These are phyloP conservation scores for Elysia chlorotica DNA, from an alignment of 1,140 invertebrate species.

Conservation along the genomic window DNA sequence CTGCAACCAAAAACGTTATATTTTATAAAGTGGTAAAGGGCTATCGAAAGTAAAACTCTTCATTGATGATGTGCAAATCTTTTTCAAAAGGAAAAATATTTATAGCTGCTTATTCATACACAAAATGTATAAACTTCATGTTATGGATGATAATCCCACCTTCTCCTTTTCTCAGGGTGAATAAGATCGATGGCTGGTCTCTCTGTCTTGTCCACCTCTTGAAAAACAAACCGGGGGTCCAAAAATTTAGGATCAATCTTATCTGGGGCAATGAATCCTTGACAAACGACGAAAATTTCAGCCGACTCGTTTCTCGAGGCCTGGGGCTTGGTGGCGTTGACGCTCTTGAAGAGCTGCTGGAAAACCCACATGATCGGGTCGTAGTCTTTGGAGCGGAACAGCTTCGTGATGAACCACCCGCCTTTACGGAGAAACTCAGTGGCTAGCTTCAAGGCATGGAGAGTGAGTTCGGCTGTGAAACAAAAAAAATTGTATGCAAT, in stretches of 20 bases:
- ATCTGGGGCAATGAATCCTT: slow-evolving; percentile 90
- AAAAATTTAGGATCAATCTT: slow-evolving; percentile 93
- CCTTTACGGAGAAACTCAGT: slow-evolving; percentile 89
- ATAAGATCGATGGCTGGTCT: slow-evolving; percentile 54
- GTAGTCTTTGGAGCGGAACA: slow-evolving; percentile 99
- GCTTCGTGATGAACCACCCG: slow-evolving; percentile 98
- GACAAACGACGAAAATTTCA: slow-evolving; percentile 99
- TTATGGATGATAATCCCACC: slow-evolving; percentile 39
- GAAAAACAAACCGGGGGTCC: slow-evolving; percentile 94
- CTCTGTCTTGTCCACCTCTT: slow-evolving; percentile 82
- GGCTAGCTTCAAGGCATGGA: slow-evolving; percentile 91
- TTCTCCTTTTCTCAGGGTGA: slow-evolving; percentile 57
- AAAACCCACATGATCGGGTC: slow-evolving; percentile 93
- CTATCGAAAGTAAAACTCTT: no score
- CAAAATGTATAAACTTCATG: no score
- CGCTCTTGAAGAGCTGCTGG: slow-evolving; percentile 88
- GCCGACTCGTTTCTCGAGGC: slow-evolving; percentile 98
- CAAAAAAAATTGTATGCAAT: no score
- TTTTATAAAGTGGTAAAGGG: no score
- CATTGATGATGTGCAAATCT: no score
- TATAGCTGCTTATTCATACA: no score
- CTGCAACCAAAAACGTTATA: no score
- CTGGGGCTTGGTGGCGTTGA: slow-evolving; percentile 95
- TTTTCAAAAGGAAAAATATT: no score
- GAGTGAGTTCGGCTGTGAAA: slow-evolving; percentile 74